Conservation (phyloP, 2,797 vertebrate genomes). For the Malurus leucopterus region DNA sequence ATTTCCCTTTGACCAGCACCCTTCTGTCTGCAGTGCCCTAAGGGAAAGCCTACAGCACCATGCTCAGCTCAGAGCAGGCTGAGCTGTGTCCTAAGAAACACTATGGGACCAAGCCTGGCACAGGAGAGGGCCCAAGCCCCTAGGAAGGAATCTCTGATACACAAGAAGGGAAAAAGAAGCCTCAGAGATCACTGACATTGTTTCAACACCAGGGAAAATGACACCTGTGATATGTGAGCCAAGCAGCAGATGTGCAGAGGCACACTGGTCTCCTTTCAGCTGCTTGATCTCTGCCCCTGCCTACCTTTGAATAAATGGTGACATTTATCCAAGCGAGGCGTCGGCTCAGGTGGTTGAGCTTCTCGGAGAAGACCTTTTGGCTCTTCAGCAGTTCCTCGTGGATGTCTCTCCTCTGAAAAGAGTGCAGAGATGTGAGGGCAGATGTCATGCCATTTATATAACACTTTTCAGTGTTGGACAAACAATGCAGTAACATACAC, state of each 20-base stretch:
- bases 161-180: background rate
- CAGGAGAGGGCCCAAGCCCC: background rate
- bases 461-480: background rate
- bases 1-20: background rate
- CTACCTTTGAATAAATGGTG: conserved; percentile 96
- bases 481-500: background rate
- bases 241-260: background rate
- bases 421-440: background rate
- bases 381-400: conserved; percentile 91
- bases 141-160: background rate
- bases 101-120: background rate
- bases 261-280: background rate
- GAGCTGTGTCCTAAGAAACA: background rate
- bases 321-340: conserved; percentile 96
- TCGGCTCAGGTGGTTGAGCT: conserved; percentile 93
- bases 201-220: background rate
- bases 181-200: background rate
- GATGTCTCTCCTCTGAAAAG: conserved; percentile 88
- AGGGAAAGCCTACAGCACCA: background rate
- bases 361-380: conserved; percentile 94
- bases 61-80: background rate
- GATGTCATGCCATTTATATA: background rate
- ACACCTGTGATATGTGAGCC: background rate
- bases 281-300: background rate
- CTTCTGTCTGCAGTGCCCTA: background rate